A percentile compares a stretch with the other conserved stretches of the same genome.
phyloP scores from a whole-genome alignment of 2,888 invertebrate species.

The Pandemis cinnamomeana region DNA sequence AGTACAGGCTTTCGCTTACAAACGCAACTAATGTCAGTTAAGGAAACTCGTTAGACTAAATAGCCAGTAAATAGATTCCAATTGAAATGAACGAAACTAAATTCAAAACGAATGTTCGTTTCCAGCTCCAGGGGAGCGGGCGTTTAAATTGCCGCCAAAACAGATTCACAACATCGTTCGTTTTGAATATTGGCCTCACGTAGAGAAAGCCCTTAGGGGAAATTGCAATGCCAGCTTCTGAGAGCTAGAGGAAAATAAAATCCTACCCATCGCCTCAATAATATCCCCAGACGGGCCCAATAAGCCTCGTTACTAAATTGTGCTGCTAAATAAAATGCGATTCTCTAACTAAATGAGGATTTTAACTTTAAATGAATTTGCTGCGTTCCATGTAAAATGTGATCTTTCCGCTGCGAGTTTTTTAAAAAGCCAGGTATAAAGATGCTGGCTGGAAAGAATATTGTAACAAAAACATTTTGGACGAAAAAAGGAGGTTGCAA shows the following conservation, averaged over 20 bases:
- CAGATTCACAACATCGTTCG: slow-evolving; percentile 78
- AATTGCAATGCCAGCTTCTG: slow-evolving; percentile 67
- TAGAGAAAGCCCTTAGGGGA: slow-evolving; percentile 74
- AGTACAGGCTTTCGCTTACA: not conserved
- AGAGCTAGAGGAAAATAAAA: slow-evolving; percentile 73
- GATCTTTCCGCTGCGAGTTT: not conserved
- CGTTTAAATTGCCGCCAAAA: slow-evolving; percentile 71
- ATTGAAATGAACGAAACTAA: slow-evolving; percentile 48
- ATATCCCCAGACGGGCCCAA: slow-evolving; percentile 73
- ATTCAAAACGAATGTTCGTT: slow-evolving; percentile 31
- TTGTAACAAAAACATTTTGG: not conserved
- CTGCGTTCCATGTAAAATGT: not conserved
- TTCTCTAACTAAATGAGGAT: slow-evolving; percentile 42
- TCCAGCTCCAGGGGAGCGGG: slow-evolving; percentile 49
- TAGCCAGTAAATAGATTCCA: slow-evolving; percentile 50
- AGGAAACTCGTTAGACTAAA: slow-evolving; percentile 29
- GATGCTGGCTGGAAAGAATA: not conserved
- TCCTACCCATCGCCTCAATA: slow-evolving; percentile 68
- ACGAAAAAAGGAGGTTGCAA: not conserved
- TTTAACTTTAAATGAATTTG: slow-evolving; percentile 31
- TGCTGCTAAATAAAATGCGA: slow-evolving; percentile 68
- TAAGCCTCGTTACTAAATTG: slow-evolving; percentile 75
- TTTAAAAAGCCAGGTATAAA: not conserved
- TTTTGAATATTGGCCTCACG: slow-evolving; percentile 80
- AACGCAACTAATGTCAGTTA: slow-evolving; percentile 3